Evolutionary conservation across 2,113 vertebrate genomes (phyloP).

Genomic region (Holacanthus passer): DNA sequence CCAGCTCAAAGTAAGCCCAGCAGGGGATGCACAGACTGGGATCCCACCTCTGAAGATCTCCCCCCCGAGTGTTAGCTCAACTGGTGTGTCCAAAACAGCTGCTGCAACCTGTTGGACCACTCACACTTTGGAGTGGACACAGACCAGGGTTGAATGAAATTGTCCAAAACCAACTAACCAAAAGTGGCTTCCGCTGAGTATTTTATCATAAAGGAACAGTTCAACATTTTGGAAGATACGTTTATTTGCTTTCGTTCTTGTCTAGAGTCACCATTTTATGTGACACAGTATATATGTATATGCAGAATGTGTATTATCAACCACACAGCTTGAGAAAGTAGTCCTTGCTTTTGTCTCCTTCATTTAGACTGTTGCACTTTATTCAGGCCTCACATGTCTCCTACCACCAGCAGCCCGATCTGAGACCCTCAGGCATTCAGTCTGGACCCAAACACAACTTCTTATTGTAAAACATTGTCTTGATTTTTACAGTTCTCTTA

Average conservation of each 20-base stretch:
- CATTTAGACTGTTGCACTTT: neutral
- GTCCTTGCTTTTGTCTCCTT: too few relatives aligned
- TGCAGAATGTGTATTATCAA: too few relatives aligned
- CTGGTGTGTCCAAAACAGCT: conserved; percentile 65
- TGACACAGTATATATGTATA: too few relatives aligned
- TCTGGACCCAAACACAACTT: too few relatives aligned
- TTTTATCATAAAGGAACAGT: neutral
- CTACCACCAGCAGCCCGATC: too few relatives aligned
- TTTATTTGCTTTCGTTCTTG: too few relatives aligned
- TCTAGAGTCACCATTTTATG: too few relatives aligned
- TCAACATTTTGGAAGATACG: neutral
- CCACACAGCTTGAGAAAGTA: too few relatives aligned
- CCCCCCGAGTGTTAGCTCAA: conserved; percentile 51
- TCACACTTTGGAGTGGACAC: conserved; percentile 21
- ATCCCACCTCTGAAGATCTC: conserved; percentile 32
- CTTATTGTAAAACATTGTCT: neutral
- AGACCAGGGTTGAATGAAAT: conserved; percentile 10
- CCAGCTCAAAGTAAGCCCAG: conserved; percentile 44
- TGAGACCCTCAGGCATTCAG: too few relatives aligned
- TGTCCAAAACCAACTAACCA: neutral
- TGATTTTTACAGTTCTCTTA: neutral
- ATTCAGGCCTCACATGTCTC: neutral
- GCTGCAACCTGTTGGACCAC: conserved; percentile 54
- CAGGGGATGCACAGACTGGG: conserved; percentile 31
- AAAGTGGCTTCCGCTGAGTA: neutral